Evolutionary conservation across 2,113 vertebrate species (phyloP).

Genomic region (Hyaena hyaena): DNA sequence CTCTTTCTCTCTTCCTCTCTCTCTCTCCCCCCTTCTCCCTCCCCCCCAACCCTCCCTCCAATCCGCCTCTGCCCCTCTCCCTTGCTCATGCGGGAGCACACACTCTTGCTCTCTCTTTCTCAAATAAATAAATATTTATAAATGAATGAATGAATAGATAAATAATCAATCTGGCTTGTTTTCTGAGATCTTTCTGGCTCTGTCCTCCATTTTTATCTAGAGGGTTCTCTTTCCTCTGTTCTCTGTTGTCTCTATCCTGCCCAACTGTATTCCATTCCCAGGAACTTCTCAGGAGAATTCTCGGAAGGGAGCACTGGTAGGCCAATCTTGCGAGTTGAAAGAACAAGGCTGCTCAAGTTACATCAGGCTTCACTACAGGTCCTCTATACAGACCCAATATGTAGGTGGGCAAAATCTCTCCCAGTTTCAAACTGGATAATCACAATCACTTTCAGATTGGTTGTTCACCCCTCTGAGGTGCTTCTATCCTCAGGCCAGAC

Average conservation of each 20-base stretch:
- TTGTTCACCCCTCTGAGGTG: background rate
- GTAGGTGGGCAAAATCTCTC: background rate
- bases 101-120: too few relatives aligned
- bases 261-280: background rate
- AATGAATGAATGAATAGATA: too few relatives aligned
- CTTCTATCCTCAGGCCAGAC: background rate
- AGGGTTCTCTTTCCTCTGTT: background rate
- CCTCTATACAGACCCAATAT: background rate
- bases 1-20: too few relatives aligned
- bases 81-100: too few relatives aligned
- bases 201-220: background rate
- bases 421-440: background rate
- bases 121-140: too few relatives aligned
- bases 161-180: background rate
- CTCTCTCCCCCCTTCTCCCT: too few relatives aligned
- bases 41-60: too few relatives aligned
- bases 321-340: background rate
- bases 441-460: background rate
- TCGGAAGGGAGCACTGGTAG: background rate
- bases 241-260: background rate
- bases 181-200: background rate
- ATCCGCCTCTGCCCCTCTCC: too few relatives aligned
- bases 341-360: background rate
- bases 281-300: background rate
- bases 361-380: background rate